Percentiles rank a stretch among this genome's conserved stretches.
Evolutionary conservation across 2,113 vertebrate genomes (phyloP).

Genomic region (Tamias sibiricus): DNA sequence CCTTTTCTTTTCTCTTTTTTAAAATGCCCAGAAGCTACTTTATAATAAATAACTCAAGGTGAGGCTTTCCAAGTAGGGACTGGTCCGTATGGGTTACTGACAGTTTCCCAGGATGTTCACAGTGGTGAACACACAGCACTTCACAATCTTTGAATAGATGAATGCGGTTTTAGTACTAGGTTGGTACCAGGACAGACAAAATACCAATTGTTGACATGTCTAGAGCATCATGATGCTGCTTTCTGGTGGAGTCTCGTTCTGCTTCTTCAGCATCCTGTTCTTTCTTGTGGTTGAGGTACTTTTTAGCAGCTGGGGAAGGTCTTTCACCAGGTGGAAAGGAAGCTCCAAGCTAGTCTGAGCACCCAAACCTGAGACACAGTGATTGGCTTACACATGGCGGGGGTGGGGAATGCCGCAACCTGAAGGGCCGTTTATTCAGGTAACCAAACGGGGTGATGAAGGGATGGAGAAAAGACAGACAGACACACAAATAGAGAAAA

Average conservation of each 20-base stretch:
- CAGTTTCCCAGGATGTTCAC: not conserved
- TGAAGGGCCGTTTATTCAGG: too few relatives aligned
- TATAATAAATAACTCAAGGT: not conserved
- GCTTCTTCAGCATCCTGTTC: not conserved
- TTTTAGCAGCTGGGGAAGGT: too few relatives aligned
- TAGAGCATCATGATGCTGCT: accelerated
- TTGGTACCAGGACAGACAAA: not conserved
- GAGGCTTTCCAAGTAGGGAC: not conserved
- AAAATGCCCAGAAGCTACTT: not conserved
- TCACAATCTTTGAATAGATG: not conserved
- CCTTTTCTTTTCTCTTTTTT: not conserved
- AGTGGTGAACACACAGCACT: not conserved
- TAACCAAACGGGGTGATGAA: too few relatives aligned
- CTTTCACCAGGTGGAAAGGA: not conserved
- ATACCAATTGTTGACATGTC: accelerated
- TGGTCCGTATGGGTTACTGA: not conserved
- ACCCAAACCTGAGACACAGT: accelerated
- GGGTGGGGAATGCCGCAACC: too few relatives aligned
- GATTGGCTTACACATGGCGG: not conserved
- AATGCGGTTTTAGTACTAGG: not conserved
- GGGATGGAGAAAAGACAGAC: too few relatives aligned
- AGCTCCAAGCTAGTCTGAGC: not conserved
- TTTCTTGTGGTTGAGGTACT: not conserved
- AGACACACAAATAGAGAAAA: too few relatives aligned
- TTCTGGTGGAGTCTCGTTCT: too few relatives aligned